Percentiles rank a stretch among this genome's conserved stretches.
Evolutionary conservation across 2,113 vertebrate genomes (phyloP).

Genomic region (Typhlomys cinereus): DNA sequence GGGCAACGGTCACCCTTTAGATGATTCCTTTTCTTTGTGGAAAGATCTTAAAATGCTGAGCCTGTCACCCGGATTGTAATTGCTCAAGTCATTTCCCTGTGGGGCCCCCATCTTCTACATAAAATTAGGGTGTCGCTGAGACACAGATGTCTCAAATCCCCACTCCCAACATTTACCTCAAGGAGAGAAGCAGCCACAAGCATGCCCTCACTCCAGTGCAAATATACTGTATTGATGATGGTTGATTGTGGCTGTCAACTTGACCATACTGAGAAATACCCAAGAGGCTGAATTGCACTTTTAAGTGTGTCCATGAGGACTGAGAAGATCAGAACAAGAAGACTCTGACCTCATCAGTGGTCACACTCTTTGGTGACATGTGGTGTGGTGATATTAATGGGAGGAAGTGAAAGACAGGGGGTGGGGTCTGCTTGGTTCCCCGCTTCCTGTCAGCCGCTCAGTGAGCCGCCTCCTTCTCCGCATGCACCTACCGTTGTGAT

Average conservation of each 20-base stretch:
- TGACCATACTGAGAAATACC: background rate
- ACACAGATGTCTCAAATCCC: background rate
- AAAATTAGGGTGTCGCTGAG: fast-evolving
- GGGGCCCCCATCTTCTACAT: no score
- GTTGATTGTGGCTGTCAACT: background rate
- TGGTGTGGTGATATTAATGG: no score
- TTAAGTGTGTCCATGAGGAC: background rate
- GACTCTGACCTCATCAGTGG: background rate
- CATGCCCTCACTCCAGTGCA: background rate
- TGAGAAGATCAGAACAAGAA: background rate
- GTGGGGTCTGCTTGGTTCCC: background rate
- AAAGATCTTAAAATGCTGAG: background rate
- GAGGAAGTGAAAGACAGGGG: background rate
- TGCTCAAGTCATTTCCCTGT: background rate
- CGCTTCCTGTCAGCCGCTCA: background rate
- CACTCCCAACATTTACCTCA: background rate
- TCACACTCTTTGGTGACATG: background rate
- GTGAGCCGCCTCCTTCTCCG: background rate
- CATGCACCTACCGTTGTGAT: fast-evolving
- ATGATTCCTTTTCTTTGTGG: background rate
- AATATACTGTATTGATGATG: background rate
- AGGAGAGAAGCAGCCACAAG: background rate
- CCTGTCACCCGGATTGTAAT: background rate
- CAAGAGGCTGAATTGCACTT: no score
- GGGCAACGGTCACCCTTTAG: background rate